A percentile compares a stretch with the other conserved stretches of the same genome.
These are phyloP conservation scores for Drosophila funebris DNA, from an alignment of 1,140 invertebrate genomes.

Conservation along the genomic window DNA sequence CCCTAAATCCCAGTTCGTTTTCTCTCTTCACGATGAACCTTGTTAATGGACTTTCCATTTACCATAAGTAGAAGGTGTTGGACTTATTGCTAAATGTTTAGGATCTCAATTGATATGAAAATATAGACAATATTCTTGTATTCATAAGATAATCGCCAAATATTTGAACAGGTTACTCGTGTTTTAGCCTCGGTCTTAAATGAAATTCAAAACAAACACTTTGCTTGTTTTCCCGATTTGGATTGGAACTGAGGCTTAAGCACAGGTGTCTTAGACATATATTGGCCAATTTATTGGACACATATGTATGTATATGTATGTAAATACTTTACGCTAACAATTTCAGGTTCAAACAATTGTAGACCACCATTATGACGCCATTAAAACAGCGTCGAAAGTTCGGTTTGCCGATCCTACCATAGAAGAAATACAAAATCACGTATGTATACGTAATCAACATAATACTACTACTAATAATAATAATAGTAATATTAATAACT, in stretches of 20 bases:
- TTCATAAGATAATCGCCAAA: neutral
- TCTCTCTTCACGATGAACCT: too few relatives aligned
- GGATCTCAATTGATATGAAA: neutral
- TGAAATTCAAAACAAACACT: neutral
- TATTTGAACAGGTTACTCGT: neutral
- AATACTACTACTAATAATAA: slow-evolving; percentile 3
- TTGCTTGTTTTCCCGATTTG: too few relatives aligned
- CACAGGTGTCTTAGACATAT: neutral
- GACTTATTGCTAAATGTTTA: neutral
- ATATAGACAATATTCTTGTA: neutral
- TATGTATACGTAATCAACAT: slow-evolving; percentile 57
- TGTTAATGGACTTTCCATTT: neutral
- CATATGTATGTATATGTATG: slow-evolving; percentile 12
- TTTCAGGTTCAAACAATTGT: slow-evolving; percentile 95
- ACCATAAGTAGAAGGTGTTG: neutral
- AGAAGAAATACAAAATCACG: slow-evolving; percentile 71
- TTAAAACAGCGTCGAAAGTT: slow-evolving; percentile 92
- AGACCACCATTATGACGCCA: slow-evolving; percentile 92
- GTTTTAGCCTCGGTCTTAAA: neutral
- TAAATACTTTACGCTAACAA: slow-evolving; percentile 68
- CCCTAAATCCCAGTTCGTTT: too few relatives aligned
- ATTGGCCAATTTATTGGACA: neutral
- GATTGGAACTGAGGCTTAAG: neutral
- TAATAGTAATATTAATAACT: neutral
- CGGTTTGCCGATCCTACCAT: slow-evolving; percentile 91